These are phyloP conservation scores for Diprion similis DNA, from an alignment of 1,140 invertebrate species.

Conservation along the genomic window DNA sequence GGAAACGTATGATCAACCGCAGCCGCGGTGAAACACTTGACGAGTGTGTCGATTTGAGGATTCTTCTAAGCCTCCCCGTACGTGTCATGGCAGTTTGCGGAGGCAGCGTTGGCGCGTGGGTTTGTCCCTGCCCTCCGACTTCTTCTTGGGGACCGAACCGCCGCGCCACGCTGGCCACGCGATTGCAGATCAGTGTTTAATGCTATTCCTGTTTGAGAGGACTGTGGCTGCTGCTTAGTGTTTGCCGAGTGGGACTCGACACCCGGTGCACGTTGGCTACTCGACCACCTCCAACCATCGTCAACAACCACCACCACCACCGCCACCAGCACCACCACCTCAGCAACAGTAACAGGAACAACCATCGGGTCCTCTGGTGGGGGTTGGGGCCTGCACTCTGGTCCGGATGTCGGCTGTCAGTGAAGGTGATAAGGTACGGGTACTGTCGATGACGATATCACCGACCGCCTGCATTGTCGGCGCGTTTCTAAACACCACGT, in stretches of 20 bases:
- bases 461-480: neutral
- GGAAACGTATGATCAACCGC: too few species aligned
- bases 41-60: too few species aligned
- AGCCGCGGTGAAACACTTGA: too few species aligned
- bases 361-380: constrained; percentile 3
- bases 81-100: neutral
- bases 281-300: constrained; percentile 23
- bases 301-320: constrained; percentile 29
- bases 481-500: neutral
- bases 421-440: constrained; percentile 7
- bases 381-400: neutral
- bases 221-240: constrained; percentile 9
- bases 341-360: neutral
- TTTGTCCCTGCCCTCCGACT: neutral
- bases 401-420: constrained; percentile 6
- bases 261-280: constrained; percentile 1
- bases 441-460: constrained; percentile 5
- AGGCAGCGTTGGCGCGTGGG: neutral
- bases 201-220: constrained; percentile 12
- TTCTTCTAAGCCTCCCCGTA: neutral
- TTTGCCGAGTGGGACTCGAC: constrained; percentile 4
- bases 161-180: neutral
- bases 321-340: neutral
- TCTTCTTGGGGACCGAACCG: neutral
- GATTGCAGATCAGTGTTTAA: constrained; percentile 15